Percentiles rank a stretch among this genome's conserved stretches.
These are phyloP conservation scores for Sparus aurata DNA, from an alignment of 2,797 vertebrate genomes.

Conservation along the genomic window DNA sequence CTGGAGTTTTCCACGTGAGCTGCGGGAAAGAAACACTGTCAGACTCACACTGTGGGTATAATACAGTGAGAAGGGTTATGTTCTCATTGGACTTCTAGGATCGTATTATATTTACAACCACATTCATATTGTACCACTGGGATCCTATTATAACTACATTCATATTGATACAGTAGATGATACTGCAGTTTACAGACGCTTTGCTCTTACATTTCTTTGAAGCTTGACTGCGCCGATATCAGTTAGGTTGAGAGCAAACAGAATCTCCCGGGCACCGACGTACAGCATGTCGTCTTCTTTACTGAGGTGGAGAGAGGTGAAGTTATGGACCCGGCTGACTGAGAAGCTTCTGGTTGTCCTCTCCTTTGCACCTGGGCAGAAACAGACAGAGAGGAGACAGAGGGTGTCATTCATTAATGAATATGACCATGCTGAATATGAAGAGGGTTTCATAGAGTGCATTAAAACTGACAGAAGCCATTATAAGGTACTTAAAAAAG, in stretches of 20 bases:
- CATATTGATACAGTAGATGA: constrained; percentile 32
- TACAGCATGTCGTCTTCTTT: constrained; percentile 88
- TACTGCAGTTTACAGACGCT: constrained; percentile 25
- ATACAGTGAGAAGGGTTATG: constrained; percentile 23
- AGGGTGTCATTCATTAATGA: constrained; percentile 7
- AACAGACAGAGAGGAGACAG: constrained; percentile 45
- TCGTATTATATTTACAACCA: constrained; percentile 34
- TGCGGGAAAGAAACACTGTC: constrained; percentile 72
- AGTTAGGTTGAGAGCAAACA: constrained; percentile 89
- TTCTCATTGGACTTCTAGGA: constrained; percentile 24
- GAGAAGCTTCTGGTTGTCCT: constrained; percentile 87
- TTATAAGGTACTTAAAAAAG: constrained; percentile 1
- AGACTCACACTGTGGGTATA: constrained; percentile 29
- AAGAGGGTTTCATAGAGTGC: neutral
- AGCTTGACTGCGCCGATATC: constrained; percentile 83
- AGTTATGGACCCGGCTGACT: constrained; percentile 86
- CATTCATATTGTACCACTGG: constrained; percentile 28
- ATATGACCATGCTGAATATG: constrained; percentile 2
- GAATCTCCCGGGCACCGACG: constrained; percentile 90
- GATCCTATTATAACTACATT: constrained; percentile 35
- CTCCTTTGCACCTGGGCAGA: constrained; percentile 84
- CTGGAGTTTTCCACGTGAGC: constrained; percentile 92
- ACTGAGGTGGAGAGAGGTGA: constrained; percentile 92
- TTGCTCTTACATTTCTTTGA: constrained; percentile 83
- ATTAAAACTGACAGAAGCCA: constrained; percentile 17